Evolutionary conservation across 2,888 invertebrate genomes (phyloP), one percentile per base, ranked within the genome.

Genomic region (Netelia fuscicornis): DNA sequence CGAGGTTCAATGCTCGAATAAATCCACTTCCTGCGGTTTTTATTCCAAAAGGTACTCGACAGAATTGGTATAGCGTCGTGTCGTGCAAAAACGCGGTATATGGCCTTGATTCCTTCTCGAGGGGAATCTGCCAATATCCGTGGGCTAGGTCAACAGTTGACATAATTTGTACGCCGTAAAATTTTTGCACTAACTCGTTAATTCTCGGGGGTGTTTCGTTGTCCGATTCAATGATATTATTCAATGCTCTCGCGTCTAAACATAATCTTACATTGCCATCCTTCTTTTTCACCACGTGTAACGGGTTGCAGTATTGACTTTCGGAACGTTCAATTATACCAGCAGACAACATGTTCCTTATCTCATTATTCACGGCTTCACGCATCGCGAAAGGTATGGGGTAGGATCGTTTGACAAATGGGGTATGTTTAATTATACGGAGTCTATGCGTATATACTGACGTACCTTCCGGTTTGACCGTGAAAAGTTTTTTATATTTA

Each of bases 1-100:
- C 79, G n/a, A 81, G 42, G 72, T 77, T 86, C 37, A 90, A 78
- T 44, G 86, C 85, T 23, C 87, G 58, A 0, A 88, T 86, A 65
- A 89, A 89, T 10, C 83, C 87, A 42, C 86, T 88, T 3, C 89
- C 89, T 1, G 88, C 88, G 17, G 88, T 89, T 74, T 89, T 90
- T 20, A 91, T 52, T 8, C 91, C 91, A 78, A 91, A 91, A 0
- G 91, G 90, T 10, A 91, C 71, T 17, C 91, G 86, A 71, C 87
- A 84, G 76, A 89, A 92, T 23, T 89, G 88, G 86, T 91, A 92
- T 2, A 89, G 78, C 1, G 78, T 81, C 1, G 85, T 81, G 20
- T 86, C 84, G 67, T 87, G 80, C 8, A 89, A 62, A 81, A 91
- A 90, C 10, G 87, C 90, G 0, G 88, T 88, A 44, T 82, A 89